Percentiles rank a stretch among this genome's conserved stretches.
Evolutionary conservation across 1,140 invertebrate genomes (phyloP).

Genomic region (Drosophila tropicalis): DNA sequence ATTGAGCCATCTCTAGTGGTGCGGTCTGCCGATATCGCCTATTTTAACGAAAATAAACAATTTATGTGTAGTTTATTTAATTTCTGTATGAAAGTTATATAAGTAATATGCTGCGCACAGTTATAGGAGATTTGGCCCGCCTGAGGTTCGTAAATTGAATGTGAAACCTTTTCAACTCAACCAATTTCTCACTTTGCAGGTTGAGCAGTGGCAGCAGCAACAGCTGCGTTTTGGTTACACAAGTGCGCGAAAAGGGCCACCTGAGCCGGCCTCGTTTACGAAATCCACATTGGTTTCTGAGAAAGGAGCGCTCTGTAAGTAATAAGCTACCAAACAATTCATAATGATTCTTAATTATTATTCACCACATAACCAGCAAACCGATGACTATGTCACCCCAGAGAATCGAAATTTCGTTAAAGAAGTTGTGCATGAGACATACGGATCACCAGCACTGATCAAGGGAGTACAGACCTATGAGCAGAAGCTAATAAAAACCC

Average conservation of each 20-base stretch:
- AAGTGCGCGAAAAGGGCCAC: slow-evolving; percentile 79
- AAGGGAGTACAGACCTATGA: slow-evolving; percentile 83
- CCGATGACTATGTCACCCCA: slow-evolving; percentile 88
- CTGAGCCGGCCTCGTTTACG: slow-evolving; percentile 83
- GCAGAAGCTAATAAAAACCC: slow-evolving; percentile 84
- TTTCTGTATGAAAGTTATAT: slow-evolving; percentile 57
- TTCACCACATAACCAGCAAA: slow-evolving; percentile 23
- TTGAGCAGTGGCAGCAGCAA: slow-evolving; percentile 29
- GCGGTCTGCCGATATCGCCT: neutral
- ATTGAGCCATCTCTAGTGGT: neutral
- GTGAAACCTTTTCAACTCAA: neutral
- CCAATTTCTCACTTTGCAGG: slow-evolving; percentile 22
- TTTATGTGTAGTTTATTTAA: slow-evolving; percentile 54
- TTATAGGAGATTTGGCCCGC: slow-evolving; percentile 44
- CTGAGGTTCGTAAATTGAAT: slow-evolving; percentile 31
- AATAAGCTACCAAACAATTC: neutral
- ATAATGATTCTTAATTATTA: too few species aligned
- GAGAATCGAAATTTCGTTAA: slow-evolving; percentile 93
- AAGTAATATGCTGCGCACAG: slow-evolving; percentile 56
- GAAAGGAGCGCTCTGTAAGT: slow-evolving; percentile 84
- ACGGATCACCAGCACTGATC: slow-evolving; percentile 83
- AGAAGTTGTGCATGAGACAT: slow-evolving; percentile 89
- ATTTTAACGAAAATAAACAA: slow-evolving; percentile 10
- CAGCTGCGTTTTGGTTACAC: slow-evolving; percentile 62
- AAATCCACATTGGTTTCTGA: slow-evolving; percentile 86